Conservation (phyloP, 1,140 invertebrate genomes). For the Pseudachorutes palmiensis region DNA sequence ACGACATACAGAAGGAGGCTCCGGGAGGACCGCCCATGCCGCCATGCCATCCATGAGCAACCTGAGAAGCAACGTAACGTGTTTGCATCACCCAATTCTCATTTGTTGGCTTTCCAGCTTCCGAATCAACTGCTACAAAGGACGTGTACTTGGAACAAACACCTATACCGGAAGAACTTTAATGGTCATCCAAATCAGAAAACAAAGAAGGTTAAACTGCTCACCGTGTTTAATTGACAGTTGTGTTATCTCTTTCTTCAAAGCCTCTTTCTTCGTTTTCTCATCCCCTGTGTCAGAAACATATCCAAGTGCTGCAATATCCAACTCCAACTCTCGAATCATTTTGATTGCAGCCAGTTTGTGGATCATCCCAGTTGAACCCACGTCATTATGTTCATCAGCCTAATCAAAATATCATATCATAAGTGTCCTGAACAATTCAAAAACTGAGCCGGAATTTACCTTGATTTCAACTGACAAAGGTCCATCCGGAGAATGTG, state of each 20-base stretch:
- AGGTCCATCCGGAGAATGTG: conserved; percentile 34
- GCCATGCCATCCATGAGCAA: conserved; percentile 37
- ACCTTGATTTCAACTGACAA: conserved; percentile 20
- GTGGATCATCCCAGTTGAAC: conserved; percentile 29
- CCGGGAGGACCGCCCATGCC: neutral
- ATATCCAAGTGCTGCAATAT: conserved; percentile 15
- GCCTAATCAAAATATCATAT: neutral
- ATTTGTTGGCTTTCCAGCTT: conserved; percentile 8
- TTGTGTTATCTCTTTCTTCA: conserved; percentile 33
- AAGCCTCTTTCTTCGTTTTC: conserved; percentile 15
- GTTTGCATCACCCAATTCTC: conserved; percentile 38
- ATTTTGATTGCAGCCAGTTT: conserved; percentile 37
- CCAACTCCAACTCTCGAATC: conserved; percentile 38
- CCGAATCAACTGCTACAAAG: conserved; percentile 36
- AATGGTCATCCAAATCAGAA: neutral
- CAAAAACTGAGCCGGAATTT: conserved; percentile 15
- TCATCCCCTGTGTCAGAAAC: neutral
- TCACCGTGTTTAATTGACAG: conserved; percentile 30
- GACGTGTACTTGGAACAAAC: conserved; percentile 37
- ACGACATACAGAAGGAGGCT: neutral
- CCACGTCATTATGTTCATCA: conserved; percentile 18
- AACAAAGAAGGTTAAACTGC: neutral
- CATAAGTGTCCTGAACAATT: conserved; percentile 9
- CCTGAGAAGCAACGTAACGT: conserved; percentile 34
- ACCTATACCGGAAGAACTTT: conserved; percentile 24